phyloP scores from a whole-genome alignment of 2,113 vertebrate species.

The Picathartes gymnocephalus region DNA sequence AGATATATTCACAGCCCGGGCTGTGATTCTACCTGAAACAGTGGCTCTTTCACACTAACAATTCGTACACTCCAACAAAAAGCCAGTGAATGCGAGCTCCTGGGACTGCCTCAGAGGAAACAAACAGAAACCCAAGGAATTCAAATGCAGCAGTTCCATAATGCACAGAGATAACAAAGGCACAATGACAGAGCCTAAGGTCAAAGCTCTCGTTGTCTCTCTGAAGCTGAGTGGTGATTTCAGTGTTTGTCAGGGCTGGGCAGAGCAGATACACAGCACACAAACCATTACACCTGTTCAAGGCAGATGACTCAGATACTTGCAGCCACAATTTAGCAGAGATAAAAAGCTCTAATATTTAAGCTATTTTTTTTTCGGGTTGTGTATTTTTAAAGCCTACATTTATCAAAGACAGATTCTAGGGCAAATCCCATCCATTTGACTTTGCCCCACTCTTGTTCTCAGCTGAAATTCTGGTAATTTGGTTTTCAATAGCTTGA shows the following conservation, averaged over 20 bases:
- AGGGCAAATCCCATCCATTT: neutral
- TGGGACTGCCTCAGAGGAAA: neutral
- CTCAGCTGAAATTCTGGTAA: neutral
- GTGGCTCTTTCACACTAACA: neutral
- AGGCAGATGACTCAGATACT: neutral
- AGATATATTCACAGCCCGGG: neutral
- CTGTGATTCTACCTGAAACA: neutral
- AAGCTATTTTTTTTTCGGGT: neutral
- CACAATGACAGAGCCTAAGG: conserved; percentile 34
- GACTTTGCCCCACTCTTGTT: neutral
- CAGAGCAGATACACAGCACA: neutral
- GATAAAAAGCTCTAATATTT: conserved; percentile 19
- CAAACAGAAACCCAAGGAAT: conserved; percentile 19
- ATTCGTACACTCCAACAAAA: neutral
- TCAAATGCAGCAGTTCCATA: neutral
- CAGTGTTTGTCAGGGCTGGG: neutral
- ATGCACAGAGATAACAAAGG: neutral
- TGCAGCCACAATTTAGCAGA: neutral
- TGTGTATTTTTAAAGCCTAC: conserved; percentile 21
- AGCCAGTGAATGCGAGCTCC: neutral
- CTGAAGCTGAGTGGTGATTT: neutral
- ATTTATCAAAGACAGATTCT: neutral
- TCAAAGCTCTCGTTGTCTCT: conserved; percentile 1
- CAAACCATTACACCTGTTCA: conserved; percentile 19
- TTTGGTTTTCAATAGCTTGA: neutral